These are phyloP conservation scores for Nomada hirtipes DNA, from an alignment of 2,888 invertebrate species.

Conservation along the genomic window DNA sequence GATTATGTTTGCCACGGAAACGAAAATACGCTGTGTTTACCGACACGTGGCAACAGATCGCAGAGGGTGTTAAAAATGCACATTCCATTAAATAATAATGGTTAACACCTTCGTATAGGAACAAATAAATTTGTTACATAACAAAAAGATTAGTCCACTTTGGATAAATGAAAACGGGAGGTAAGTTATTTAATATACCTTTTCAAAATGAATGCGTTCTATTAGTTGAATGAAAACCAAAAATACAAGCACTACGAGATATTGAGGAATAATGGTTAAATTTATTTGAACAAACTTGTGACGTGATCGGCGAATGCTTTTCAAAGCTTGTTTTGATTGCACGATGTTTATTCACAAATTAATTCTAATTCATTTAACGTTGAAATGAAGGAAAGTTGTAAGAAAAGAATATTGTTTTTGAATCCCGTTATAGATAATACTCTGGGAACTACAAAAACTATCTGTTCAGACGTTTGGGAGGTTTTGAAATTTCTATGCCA, in stretches of 20 bases:
- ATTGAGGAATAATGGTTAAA: not conserved
- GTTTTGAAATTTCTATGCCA: constrained; percentile 6
- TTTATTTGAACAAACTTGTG: not conserved
- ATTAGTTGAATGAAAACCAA: not conserved
- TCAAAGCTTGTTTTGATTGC: too few relatives aligned
- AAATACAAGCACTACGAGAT: too few relatives aligned
- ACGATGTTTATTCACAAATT: too few relatives aligned
- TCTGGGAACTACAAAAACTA: not conserved
- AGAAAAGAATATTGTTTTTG: not conserved
- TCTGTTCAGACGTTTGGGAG: not conserved
- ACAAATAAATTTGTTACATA: too few relatives aligned
- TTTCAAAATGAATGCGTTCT: not conserved
- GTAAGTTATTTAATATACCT: too few relatives aligned
- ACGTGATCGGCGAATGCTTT: too few relatives aligned
- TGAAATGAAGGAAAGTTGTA: not conserved
- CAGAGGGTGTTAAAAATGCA: not conserved
- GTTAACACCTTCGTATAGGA: not conserved
- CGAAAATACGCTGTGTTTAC: constrained; percentile 31
- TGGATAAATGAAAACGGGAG: too few relatives aligned
- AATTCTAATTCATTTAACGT: not conserved
- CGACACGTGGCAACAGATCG: not conserved
- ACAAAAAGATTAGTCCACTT: too few relatives aligned
- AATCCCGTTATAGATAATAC: not conserved
- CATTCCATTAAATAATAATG: not conserved
- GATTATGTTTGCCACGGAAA: constrained; percentile 65